These are phyloP conservation scores for Norana najaformis DNA, from an alignment of 2,888 invertebrate genomes.

Conservation along the genomic window DNA sequence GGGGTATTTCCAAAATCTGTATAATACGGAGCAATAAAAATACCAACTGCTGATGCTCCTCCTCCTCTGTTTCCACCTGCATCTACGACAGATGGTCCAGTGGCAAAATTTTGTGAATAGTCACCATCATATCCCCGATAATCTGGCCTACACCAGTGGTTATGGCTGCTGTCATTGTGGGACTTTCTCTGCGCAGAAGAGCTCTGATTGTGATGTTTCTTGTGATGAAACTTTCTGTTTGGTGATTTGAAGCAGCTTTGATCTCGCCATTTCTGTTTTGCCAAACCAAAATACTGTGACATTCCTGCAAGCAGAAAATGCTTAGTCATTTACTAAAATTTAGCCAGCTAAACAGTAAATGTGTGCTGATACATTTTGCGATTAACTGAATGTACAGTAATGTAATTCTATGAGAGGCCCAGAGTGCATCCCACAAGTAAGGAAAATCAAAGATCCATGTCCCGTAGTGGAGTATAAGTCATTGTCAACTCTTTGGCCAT, in stretches of 20 bases:
- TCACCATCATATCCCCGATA: neutral
- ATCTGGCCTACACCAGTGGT: neutral
- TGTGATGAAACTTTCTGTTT: neutral
- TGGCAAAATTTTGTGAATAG: neutral
- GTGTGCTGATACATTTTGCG: neutral
- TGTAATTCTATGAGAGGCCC: neutral
- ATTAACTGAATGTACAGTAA: neutral
- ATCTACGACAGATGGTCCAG: neutral
- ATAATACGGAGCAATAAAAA: constrained; percentile 3
- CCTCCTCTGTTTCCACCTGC: neutral
- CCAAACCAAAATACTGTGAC: neutral
- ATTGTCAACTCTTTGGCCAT: too few species aligned
- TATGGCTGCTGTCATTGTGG: too few species aligned
- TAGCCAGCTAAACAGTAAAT: neutral
- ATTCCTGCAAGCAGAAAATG: neutral
- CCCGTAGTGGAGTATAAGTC: too few species aligned
- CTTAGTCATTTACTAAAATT: neutral
- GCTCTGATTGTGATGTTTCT: neutral
- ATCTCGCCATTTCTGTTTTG: neutral
- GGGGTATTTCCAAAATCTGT: neutral
- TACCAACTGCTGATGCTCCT: neutral
- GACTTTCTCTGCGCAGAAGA: neutral
- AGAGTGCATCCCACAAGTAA: too few species aligned
- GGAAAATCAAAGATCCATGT: too few species aligned
- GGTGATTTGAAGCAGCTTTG: neutral